Evolutionary conservation across 1,140 invertebrate genomes (phyloP), one percentile per base, ranked within the genome.

Genomic region (Planococcus citri): DNA sequence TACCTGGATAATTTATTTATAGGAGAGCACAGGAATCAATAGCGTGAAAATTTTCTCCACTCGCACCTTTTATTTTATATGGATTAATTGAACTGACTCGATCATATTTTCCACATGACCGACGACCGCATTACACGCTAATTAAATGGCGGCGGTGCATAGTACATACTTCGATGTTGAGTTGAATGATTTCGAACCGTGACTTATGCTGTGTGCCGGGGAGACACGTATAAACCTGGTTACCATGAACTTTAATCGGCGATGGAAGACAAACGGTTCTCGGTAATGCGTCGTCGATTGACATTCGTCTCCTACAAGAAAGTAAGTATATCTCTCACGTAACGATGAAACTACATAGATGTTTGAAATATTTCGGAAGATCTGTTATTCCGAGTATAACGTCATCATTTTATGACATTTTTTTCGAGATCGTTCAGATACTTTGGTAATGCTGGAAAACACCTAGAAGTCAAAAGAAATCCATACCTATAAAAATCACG

Each of bases 131-230:
- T 51, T 51, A 51, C n/a, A 51, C 41, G 41, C 12, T 51, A 51
- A 51, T 51, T 51, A 51, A 51, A 51, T 51, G 41, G 41, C 41
- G 41, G 41, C 17, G n/a, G n/a, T n/a, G n/a, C n/a, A n/a, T n/a
- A n/a, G n/a, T n/a, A n/a, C n/a, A 20, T 51, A 51, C 29, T 33
- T 33, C 4, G 17, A 3, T n/a, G 10, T 51, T 17, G 41, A n/a
- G 41, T 51, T 51, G 41, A 51, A 51, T 51, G 41, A 51, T 51
- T 51, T 51, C n/a, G n/a, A 51, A 51, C 12, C 41, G 41, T 51
- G 41, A 51, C 41, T 51, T 51, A 51, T 51, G 17, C 41, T 17
- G 41, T 37, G 6, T n/a, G n/a, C n/a, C 41, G 41, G n/a, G 12
- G 10, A 51, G 41, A 51, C 41, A 51, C 10, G n/a, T 51, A 51